These are phyloP conservation scores for Aphyosemion australe DNA, from an alignment of 2,113 vertebrate genomes.

Conservation along the genomic window DNA sequence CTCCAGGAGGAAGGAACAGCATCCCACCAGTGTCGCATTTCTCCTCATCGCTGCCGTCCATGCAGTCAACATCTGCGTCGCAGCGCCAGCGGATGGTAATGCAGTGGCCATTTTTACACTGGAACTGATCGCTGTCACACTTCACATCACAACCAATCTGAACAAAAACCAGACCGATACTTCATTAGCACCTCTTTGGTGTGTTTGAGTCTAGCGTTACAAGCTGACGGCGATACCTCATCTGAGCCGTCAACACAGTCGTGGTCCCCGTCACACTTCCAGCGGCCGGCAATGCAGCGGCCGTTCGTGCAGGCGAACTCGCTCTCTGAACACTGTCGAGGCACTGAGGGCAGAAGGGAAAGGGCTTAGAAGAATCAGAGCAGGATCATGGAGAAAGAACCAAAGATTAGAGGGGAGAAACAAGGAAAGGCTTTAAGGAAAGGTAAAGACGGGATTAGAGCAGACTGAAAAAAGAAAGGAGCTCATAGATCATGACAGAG, in stretches of 20 bases:
- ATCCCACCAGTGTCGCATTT: conserved; percentile 86
- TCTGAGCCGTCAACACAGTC: conserved; percentile 95
- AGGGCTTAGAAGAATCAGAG: conserved; percentile 4
- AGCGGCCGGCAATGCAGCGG: conserved; percentile 94
- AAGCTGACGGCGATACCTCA: conserved; percentile 77
- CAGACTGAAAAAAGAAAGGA: conserved; percentile 32
- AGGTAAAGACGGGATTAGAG: conserved; percentile 41
- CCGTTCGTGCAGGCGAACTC: conserved; percentile 96
- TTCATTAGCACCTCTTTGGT: not conserved
- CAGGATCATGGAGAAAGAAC: not conserved
- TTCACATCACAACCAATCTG: conserved; percentile 92
- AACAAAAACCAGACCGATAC: not conserved
- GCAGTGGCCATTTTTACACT: conserved; percentile 94
- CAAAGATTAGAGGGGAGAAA: conserved; percentile 17
- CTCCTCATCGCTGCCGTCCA: conserved; percentile 94
- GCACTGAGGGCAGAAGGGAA: conserved; percentile 76
- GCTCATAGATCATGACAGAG: conserved; percentile 29
- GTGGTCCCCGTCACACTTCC: conserved; percentile 97
- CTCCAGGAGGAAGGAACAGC: not conserved
- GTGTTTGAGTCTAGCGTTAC: not conserved
- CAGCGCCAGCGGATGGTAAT: conserved; percentile 96
- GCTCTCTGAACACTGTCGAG: conserved; percentile 93
- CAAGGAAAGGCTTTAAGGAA: conserved; percentile 23
- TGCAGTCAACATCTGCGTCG: conserved; percentile 89
- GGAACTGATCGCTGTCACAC: conserved; percentile 95